Conservation (phyloP, 2,888 invertebrate species). For the Horisme vitalbata region DNA sequence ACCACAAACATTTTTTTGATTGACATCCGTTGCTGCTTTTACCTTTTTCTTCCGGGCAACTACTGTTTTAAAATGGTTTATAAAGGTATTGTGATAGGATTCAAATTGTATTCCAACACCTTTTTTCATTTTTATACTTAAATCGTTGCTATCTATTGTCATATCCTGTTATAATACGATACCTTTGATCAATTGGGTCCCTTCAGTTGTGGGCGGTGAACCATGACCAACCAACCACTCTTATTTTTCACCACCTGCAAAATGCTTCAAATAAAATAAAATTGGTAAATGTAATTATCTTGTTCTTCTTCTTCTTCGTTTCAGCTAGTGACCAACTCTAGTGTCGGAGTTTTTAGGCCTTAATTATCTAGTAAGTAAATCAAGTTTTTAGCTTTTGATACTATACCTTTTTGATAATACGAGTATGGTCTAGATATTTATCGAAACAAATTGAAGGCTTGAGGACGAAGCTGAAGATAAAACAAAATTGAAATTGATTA, state of each 20-base stretch:
- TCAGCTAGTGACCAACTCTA: too few relatives aligned
- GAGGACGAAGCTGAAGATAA: too few relatives aligned
- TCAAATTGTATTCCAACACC: conserved; percentile 25
- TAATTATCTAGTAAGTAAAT: too few relatives aligned
- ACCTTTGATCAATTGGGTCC: conserved; percentile 37
- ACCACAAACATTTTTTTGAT: conserved; percentile 39
- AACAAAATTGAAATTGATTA: conserved; percentile 1
- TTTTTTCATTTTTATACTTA: conserved; percentile 45
- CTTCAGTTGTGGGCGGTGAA: conserved; percentile 22
- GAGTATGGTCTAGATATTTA: not conserved
- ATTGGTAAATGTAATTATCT: too few relatives aligned
- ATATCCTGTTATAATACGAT: conserved; percentile 74
- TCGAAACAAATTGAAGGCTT: not conserved
- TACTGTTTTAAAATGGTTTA: conserved; percentile 18
- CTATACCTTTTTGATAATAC: not conserved
- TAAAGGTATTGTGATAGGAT: conserved; percentile 29
- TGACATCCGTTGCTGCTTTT: conserved; percentile 49
- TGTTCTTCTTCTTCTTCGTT: too few relatives aligned
- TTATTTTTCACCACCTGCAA: conserved; percentile 10
- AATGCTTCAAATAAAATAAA: too few relatives aligned
- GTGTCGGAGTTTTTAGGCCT: too few relatives aligned
- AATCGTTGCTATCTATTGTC: conserved; percentile 63
- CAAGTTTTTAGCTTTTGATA: too few relatives aligned
- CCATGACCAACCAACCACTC: conserved; percentile 3
- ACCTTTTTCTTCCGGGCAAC: conserved; percentile 46